phyloP scores from a whole-genome alignment of 1,140 invertebrate genomes.

The Bilobella aurantiaca region DNA sequence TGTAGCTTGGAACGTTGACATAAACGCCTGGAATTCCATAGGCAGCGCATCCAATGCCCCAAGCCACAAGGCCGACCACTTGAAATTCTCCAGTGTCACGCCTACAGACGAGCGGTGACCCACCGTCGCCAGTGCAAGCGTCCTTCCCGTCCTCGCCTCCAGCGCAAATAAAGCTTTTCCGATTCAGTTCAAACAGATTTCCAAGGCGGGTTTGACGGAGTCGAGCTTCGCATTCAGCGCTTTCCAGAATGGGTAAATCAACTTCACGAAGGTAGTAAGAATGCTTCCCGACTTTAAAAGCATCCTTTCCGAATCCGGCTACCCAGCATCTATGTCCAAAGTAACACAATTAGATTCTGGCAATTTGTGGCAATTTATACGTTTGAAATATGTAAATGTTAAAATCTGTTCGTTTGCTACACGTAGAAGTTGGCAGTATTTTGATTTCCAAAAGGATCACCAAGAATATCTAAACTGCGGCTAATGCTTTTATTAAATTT shows the following conservation, averaged over 20 bases:
- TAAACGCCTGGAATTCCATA: constrained; percentile 56
- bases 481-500: no score
- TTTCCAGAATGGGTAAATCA: constrained; percentile 56
- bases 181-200: constrained; percentile 49
- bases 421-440: no score
- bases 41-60: constrained; percentile 54
- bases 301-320: constrained; percentile 70
- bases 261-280: constrained; percentile 58
- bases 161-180: constrained; percentile 60
- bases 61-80: constrained; percentile 59
- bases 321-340: constrained; percentile 52
- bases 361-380: no score
- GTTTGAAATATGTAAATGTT: no score
- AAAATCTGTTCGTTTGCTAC: no score
- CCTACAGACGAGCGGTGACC: constrained; percentile 60
- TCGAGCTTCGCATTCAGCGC: constrained; percentile 51
- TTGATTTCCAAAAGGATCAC: no score
- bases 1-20: constrained; percentile 51
- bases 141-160: constrained; percentile 65
- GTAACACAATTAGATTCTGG: constrained; percentile 1
- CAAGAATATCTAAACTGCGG: no score
- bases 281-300: constrained; percentile 56
- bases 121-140: constrained; percentile 66
- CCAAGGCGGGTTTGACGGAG: constrained; percentile 56
- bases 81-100: constrained; percentile 45